Evolutionary conservation across 2,888 invertebrate genomes (phyloP), one percentile per base, ranked within the genome.

Genomic region (Calliopum simillimum): DNA sequence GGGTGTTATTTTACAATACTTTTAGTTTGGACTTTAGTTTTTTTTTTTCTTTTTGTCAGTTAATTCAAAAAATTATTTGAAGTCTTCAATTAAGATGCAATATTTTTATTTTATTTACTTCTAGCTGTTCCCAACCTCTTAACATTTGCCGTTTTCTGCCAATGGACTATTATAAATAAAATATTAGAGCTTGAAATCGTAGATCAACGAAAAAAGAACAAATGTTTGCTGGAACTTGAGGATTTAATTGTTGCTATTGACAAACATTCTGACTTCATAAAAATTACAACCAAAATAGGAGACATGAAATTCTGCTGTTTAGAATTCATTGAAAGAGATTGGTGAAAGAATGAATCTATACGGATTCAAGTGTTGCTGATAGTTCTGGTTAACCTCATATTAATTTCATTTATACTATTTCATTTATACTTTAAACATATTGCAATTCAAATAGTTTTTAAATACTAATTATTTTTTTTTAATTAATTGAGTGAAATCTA

Each of bases 191-290:
- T 94, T 19, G 79, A 80, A 21, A 86, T 88, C 74, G 80, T 83
- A 0, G 80, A 82, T 23, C 79, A 81, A n/a, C 64, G 69, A 25
- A 75, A 79, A 1, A 76, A 79, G 25, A 77, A 79, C 33, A 85
- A 91, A 71, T 51, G 84, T 6, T 65, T 79, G 0, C 61, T 84
- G 2, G 92, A 92, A 73, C 86, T 94, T 13, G 97, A 97, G 81
- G 97, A 97, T 83, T 89, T 96, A 43, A 93, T 96, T 70, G 89
- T 92, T n/a, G 94, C 95, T 0, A 84, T 97, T 2, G 97, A 97
- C 83, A 88, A 94, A 71, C 96, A 96, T 80, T 88, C 90, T 61
- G 91, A 95, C 74, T 97, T 95, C 84, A 89, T 93, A 58, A 97
- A 97, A 85, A 85, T 94, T 65, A 96, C 95, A 81, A 88, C 91